Percentiles rank a stretch among this genome's conserved stretches.
Evolutionary conservation across 1,140 invertebrate genomes (phyloP).

Genomic region (Berghia stephanieae): DNA sequence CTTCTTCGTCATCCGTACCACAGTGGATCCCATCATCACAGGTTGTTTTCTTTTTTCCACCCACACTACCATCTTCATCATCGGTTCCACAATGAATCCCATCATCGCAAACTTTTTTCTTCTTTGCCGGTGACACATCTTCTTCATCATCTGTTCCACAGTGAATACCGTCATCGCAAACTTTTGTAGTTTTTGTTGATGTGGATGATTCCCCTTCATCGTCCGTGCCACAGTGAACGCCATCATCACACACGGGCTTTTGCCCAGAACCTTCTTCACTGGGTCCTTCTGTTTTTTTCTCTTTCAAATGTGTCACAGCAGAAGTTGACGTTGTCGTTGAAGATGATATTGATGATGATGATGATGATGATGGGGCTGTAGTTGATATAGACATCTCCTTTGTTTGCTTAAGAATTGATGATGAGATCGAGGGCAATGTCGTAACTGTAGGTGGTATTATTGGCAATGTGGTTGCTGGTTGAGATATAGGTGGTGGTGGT

Average conservation of each 20-base stretch:
- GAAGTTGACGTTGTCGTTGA: too few relatives aligned
- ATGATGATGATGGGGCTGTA: too few relatives aligned
- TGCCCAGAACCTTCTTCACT: not conserved
- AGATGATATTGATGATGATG: too few relatives aligned
- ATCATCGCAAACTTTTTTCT: slow-evolving; percentile 23
- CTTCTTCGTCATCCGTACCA: slow-evolving; percentile 40
- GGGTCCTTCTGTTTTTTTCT: not conserved
- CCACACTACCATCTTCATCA: slow-evolving; percentile 29
- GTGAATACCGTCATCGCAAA: slow-evolving; percentile 42
- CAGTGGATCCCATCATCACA: slow-evolving; percentile 38
- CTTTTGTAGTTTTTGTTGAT: slow-evolving; percentile 20
- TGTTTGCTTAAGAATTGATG: too few relatives aligned
- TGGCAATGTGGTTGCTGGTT: not conserved
- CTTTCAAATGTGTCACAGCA: not conserved
- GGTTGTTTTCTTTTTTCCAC: slow-evolving; percentile 24
- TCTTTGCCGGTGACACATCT: slow-evolving; percentile 6
- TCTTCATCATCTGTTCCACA: slow-evolving; percentile 46
- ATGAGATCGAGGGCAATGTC: not conserved
- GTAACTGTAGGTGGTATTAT: not conserved
- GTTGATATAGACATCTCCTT: too few relatives aligned
- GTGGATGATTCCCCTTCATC: slow-evolving; percentile 33
- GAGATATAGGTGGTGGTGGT: not conserved
- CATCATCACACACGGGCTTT: slow-evolving; percentile 37
- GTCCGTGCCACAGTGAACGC: slow-evolving; percentile 41
- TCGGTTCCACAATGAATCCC: slow-evolving; percentile 37